Conservation (phyloP, 2,113 vertebrate species). For the Eudyptes chrysolophus region DNA sequence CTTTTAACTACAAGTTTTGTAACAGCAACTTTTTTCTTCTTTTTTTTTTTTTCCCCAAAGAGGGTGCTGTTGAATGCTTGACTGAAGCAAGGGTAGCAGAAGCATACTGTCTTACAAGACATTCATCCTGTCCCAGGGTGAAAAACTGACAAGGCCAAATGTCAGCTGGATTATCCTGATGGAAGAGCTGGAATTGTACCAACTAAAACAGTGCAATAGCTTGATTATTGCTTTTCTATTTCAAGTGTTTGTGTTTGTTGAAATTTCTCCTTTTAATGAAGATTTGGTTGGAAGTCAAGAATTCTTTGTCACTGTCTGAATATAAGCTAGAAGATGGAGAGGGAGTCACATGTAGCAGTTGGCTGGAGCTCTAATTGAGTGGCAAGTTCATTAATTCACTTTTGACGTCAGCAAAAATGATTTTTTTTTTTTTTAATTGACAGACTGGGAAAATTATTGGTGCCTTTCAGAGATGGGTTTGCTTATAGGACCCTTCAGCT, state of each 20-base stretch:
- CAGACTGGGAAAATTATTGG: not conserved
- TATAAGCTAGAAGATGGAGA: not conserved
- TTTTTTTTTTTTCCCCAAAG: not conserved
- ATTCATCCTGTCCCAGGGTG: not conserved
- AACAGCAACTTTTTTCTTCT: not conserved
- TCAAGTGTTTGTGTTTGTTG: constrained; percentile 26
- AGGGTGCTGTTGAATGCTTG: not conserved
- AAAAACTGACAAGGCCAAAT: not conserved
- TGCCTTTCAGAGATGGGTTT: not conserved
- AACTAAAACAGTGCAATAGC: not conserved
- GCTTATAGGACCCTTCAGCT: not conserved
- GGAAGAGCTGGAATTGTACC: not conserved
- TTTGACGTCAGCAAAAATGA: constrained; percentile 31
- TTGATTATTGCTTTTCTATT: not conserved
- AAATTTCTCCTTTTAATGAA: not conserved
- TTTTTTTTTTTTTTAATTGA: not conserved
- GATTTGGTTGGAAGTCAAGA: constrained; percentile 10
- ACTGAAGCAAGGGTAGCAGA: not conserved
- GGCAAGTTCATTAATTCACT: constrained; percentile 33
- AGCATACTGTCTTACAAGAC: constrained; percentile 15
- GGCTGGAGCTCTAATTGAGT: constrained; percentile 9
- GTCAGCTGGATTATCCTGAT: not conserved
- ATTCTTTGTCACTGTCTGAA: not conserved
- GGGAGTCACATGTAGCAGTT: not conserved
- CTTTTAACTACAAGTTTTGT: not conserved